These are phyloP conservation scores for Ennomos quercinarius DNA, from an alignment of 2,888 invertebrate genomes.

Conservation along the genomic window DNA sequence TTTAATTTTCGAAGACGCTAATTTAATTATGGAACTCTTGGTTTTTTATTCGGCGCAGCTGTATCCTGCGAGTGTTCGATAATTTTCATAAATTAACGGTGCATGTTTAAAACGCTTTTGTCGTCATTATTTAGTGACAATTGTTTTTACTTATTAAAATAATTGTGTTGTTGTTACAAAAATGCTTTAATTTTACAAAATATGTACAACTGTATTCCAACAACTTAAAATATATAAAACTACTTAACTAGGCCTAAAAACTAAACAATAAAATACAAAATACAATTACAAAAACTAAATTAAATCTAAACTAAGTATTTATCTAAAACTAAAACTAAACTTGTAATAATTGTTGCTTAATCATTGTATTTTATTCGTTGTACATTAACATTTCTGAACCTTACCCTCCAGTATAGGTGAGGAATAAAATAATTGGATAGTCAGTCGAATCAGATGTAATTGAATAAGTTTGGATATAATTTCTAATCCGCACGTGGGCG, in stretches of 20 bases:
- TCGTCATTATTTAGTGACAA: slow-evolving; percentile 45
- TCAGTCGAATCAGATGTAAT: slow-evolving; percentile 32
- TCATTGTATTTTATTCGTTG: slow-evolving; percentile 33
- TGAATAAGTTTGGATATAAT: slow-evolving; percentile 41
- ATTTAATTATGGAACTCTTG: slow-evolving; percentile 79
- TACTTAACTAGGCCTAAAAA: too few relatives aligned
- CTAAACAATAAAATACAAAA: too few relatives aligned
- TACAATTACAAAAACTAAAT: too few relatives aligned
- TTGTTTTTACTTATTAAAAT: slow-evolving; percentile 40
- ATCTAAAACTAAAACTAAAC: too few relatives aligned
- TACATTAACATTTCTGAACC: slow-evolving; percentile 42
- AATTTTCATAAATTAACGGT: slow-evolving; percentile 70
- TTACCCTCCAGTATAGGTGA: slow-evolving; percentile 7
- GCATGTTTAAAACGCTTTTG: slow-evolving; percentile 42
- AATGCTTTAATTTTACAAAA: too few relatives aligned
- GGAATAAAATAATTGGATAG: slow-evolving; percentile 33
- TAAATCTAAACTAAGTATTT: too few relatives aligned
- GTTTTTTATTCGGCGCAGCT: slow-evolving; percentile 67
- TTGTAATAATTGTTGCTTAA: slow-evolving; percentile 48
- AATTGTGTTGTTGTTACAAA: slow-evolving; percentile 48
- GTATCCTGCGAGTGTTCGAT: slow-evolving; percentile 71
- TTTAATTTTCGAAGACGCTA: slow-evolving; percentile 78
- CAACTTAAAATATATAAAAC: too few relatives aligned
- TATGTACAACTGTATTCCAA: too few relatives aligned
- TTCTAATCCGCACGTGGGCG: slow-evolving; percentile 60